Conservation (phyloP, 1,140 invertebrate species). For the Macrosteles quadrilineatus region DNA sequence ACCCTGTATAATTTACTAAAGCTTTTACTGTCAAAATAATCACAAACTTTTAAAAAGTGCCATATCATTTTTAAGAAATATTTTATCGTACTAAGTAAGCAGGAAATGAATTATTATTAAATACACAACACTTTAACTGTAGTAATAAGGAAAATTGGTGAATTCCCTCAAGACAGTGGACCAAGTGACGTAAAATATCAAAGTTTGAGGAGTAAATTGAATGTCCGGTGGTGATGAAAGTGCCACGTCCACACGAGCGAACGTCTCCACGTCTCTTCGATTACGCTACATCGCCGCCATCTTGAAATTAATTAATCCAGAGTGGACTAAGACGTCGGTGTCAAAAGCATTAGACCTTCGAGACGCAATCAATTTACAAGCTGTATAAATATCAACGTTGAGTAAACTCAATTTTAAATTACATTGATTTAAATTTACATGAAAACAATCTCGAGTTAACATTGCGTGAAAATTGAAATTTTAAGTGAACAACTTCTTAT, state of each 20-base stretch:
- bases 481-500: background rate
- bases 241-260: conserved; percentile 11
- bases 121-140: no score
- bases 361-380: background rate
- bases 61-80: no score
- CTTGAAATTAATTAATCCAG: conserved; percentile 6
- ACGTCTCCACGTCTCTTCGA: conserved; percentile 1
- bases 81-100: no score
- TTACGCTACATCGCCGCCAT: conserved; percentile 11
- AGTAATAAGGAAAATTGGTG: no score
- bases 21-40: no score
- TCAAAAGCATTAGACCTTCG: background rate
- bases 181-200: background rate
- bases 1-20: no score
- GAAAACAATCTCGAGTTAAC: background rate
- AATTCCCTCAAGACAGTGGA: no score
- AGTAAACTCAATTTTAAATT: background rate
- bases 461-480: background rate
- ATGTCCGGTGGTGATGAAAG: background rate
- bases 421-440: background rate
- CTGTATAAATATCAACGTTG: background rate
- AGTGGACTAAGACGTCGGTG: background rate
- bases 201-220: background rate
- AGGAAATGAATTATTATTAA: no score
- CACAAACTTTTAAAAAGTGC: no score